phyloP scores from a whole-genome alignment of 2,888 invertebrate species.

The Salpingus planirostris region DNA sequence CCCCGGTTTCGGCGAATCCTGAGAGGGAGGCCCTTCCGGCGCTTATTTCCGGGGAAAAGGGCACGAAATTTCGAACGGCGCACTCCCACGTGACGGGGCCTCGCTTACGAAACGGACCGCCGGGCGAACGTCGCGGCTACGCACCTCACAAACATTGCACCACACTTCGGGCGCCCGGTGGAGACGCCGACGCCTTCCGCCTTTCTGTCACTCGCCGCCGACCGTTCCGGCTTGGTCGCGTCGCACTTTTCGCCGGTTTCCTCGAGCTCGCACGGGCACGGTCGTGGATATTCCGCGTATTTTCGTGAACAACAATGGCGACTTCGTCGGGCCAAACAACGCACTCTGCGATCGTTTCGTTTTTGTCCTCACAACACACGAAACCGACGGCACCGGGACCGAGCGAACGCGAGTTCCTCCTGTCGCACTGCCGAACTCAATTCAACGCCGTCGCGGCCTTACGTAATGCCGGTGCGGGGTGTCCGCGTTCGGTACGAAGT shows the following conservation, averaged over 20 bases:
- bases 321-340: constrained; percentile 40
- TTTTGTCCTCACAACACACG: constrained; percentile 24
- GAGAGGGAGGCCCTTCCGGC: too few relatives aligned
- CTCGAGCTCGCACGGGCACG: constrained; percentile 2
- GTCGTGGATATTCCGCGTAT: constrained; percentile 24
- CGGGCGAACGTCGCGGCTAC: constrained; percentile 31
- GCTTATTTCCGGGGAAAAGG: constrained; percentile 1
- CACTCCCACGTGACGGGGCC: constrained; percentile 33
- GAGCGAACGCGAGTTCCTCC: constrained; percentile 34
- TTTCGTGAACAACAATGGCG: constrained; percentile 42
- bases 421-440: constrained; percentile 22
- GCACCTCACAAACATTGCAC: constrained; percentile 42
- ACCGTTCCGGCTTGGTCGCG: background rate
- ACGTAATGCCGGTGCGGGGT: too few relatives aligned
- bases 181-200: background rate
- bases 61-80: constrained; percentile 19
- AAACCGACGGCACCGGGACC: constrained; percentile 32
- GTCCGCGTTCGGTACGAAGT: background rate
- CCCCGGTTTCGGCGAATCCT: too few relatives aligned
- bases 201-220: background rate
- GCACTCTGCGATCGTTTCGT: constrained; percentile 30
- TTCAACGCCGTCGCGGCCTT: too few relatives aligned
- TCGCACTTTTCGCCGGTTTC: too few relatives aligned
- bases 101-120: constrained; percentile 38
- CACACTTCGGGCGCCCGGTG: constrained; percentile 25